Evolutionary conservation across 53 echinoderm and acorn worm species (phyloP).

Genomic region (Holothuria scabra): DNA sequence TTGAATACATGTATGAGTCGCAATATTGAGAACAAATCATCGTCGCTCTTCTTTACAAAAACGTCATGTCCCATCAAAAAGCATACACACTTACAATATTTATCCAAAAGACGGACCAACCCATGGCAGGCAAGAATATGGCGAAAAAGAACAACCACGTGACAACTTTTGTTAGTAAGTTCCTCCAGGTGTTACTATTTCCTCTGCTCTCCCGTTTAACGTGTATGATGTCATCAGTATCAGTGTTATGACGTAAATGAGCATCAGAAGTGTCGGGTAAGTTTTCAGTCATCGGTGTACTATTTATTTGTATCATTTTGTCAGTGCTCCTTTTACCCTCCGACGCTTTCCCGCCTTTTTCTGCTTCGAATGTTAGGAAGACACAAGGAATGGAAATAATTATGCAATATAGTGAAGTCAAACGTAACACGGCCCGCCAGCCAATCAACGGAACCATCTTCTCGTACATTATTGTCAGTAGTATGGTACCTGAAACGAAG

Average conservation of each 20-base stretch:
- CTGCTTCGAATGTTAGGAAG: neutral
- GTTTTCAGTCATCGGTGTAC: too few species aligned
- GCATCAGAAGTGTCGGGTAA: too few species aligned
- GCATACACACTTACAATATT: constrained; percentile 30
- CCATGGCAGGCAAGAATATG: constrained; percentile 23
- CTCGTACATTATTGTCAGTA: neutral
- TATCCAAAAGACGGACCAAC: constrained; percentile 34
- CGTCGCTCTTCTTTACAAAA: too few species aligned
- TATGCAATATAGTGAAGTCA: constrained; percentile 14
- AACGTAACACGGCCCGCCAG: neutral
- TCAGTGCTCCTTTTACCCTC: too few species aligned
- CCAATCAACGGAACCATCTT: constrained; percentile 25
- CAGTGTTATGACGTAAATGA: too few species aligned
- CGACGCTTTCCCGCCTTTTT: too few species aligned
- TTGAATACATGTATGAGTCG: too few species aligned
- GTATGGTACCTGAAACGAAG: neutral
- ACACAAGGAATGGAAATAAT: constrained; percentile 8
- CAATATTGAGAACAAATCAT: too few species aligned
- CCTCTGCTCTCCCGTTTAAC: too few species aligned
- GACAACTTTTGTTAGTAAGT: neutral
- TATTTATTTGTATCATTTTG: too few species aligned
- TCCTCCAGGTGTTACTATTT: neutral
- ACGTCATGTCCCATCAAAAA: too few species aligned
- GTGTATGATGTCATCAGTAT: too few species aligned
- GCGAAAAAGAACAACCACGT: constrained; percentile 15